Evolutionary conservation across 2,888 invertebrate genomes (phyloP).

Genomic region (Rotaria socialis): DNA sequence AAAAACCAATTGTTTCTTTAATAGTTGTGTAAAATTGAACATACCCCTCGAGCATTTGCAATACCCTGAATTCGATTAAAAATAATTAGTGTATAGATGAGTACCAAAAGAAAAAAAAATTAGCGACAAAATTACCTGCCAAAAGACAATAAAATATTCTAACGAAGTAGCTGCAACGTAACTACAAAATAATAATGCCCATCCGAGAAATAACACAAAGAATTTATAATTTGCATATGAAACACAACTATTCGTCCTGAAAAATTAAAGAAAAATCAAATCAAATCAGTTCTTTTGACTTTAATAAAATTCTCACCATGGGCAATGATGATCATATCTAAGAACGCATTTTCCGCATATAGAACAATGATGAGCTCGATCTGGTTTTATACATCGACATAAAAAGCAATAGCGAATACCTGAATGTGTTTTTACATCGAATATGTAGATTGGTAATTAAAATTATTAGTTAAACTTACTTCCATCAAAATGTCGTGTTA

Average conservation of each 20-base stretch:
- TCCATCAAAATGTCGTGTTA: constrained; percentile 17
- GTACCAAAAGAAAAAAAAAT: too few relatives aligned
- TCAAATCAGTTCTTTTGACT: background rate
- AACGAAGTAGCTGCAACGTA: constrained; percentile 69
- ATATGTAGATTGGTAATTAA: background rate
- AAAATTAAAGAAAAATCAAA: constrained; percentile 37
- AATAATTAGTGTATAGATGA: background rate
- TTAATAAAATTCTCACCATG: constrained; percentile 68
- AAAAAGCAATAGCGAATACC: constrained; percentile 84
- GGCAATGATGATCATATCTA: constrained; percentile 99
- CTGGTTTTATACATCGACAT: constrained; percentile 90
- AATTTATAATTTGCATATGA: constrained; percentile 97
- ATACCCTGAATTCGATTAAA: background rate
- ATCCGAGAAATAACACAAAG: constrained; percentile 92
- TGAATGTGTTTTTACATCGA: constrained; percentile 47
- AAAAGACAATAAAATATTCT: constrained; percentile 59
- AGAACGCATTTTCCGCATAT: constrained; percentile 86
- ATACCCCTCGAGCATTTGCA: background rate
- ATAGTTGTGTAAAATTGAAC: background rate
- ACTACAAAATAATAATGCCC: constrained; percentile 83
- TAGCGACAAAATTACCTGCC: constrained; percentile 68
- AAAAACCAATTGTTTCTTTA: background rate
- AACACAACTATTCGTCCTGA: constrained; percentile 84
- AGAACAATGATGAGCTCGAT: constrained; percentile 93
- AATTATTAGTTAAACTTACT: constrained; percentile 34